Conservation (phyloP, 2,113 vertebrate genomes). For the Lasiurus borealis region DNA sequence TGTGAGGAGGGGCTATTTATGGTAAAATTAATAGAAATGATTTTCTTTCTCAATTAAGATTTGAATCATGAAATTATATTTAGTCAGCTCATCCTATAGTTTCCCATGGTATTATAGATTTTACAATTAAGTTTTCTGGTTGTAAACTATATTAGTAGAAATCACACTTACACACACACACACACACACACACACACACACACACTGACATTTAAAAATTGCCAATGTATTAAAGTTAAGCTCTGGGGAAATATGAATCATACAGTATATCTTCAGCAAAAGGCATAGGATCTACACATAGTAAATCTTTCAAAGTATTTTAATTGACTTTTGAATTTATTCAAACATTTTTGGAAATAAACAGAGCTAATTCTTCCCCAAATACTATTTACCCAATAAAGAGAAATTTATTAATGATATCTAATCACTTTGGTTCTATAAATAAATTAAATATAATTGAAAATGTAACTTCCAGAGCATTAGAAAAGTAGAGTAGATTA, state of each 20-base stretch:
- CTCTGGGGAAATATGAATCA: neutral
- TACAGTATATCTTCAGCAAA: neutral
- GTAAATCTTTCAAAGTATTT: neutral
- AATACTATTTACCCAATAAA: neutral
- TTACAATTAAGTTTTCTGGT: neutral
- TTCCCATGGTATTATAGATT: neutral
- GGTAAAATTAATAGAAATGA: neutral
- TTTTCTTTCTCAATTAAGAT: neutral
- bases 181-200: neutral
- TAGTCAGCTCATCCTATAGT: neutral
- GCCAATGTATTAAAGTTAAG: neutral
- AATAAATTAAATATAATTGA: neutral
- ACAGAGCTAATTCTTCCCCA: neutral
- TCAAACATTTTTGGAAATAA: neutral
- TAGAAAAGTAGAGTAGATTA: neutral
- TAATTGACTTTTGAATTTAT: neutral
- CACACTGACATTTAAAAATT: neutral
- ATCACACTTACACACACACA: neutral
- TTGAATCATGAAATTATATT: neutral
- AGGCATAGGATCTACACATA: neutral
- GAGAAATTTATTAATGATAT: neutral
- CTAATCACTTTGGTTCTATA: neutral
- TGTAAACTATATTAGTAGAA: neutral
- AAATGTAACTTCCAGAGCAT: neutral
- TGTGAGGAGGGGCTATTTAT: fast-evolving